Evolutionary conservation across 37 sponge, comb jelly and placozoan genomes (phyloP), one percentile per base, ranked within the genome.

Genomic region (Amphimedon queenslandica): DNA sequence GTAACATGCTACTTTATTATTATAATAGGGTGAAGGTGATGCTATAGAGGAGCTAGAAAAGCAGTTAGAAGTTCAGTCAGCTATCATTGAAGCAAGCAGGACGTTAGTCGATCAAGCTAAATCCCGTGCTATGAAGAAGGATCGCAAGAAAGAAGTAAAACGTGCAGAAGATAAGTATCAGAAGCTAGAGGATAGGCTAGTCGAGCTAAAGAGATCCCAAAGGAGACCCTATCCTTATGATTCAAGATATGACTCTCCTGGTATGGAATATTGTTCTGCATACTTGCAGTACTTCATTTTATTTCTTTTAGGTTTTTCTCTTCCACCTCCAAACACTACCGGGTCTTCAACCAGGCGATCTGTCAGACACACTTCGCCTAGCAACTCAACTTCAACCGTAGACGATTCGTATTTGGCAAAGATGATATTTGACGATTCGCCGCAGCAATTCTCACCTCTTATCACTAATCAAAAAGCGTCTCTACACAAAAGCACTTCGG

Each of bases 81-180:
- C 77, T 36, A 83, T 83, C 66, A 76, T 83, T 6, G 66, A 76
- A n/a, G 83, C 83, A 0, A 43, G 47, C 33, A 83, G 63, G 72
- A 75, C 70, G 28, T 72, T 87, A 6, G 63, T 87, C 30, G 65
- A 31, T 2, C 77, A 87, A 42, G 70, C 87, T 25, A 75, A 76
- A 18, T 57, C 55, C 35, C 58, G 80, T 28, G 70, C 69, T 56
- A 55, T 80, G 81, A 80, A 76, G 67, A 80, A 71, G 37, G 87
- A 87, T 38, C 37, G 87, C 4, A 75, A 75, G 67, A 87, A 87
- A 41, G 87, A 87, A 29, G 76, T 87, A 1, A 80, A 39, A 67
- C 67, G 76, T 21, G 65, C 71, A 64, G 63, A 76, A 33, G 81
- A 76, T 24, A 79, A 75, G 66, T 75, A 69, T 55, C 60, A 42